Percentiles rank a stretch among this genome's conserved stretches.
Evolutionary conservation across 2,797 vertebrate genomes (phyloP).

Genomic region (Girardinus metallicus): DNA sequence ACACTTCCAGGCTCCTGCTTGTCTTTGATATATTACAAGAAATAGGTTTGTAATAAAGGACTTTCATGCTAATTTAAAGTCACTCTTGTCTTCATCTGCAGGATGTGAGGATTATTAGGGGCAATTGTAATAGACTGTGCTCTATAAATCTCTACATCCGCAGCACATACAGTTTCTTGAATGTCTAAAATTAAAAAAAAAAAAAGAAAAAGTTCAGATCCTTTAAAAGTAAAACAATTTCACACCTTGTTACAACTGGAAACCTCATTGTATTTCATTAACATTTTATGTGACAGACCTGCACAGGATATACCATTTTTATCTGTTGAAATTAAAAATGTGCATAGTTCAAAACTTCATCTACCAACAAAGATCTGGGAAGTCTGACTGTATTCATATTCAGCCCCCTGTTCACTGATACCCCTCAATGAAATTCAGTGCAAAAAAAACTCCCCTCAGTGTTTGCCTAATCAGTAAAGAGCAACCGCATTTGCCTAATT

Average conservation of each 20-base stretch:
- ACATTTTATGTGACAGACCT: background rate
- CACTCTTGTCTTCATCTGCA: slow-evolving; percentile 32
- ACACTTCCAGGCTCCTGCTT: slow-evolving; percentile 7
- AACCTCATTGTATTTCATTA: background rate
- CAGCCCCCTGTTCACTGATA: background rate
- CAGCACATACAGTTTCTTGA: slow-evolving; percentile 1
- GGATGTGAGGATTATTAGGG: slow-evolving; percentile 40
- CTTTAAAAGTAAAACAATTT: background rate
- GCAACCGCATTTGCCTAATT: background rate
- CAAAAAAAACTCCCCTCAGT: background rate
- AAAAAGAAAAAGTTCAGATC: background rate
- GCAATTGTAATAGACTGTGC: slow-evolving; percentile 12
- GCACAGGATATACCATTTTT: background rate
- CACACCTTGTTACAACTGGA: background rate
- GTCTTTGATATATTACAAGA: slow-evolving; percentile 55
- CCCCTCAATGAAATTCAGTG: background rate
- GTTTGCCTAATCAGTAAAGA: background rate
- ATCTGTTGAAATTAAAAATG: background rate
- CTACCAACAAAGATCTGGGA: background rate
- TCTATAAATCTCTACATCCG: slow-evolving; percentile 23
- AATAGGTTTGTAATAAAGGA: slow-evolving; percentile 45
- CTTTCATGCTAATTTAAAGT: slow-evolving; percentile 56
- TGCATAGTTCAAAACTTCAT: background rate
- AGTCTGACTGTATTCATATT: background rate
- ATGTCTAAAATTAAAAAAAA: no score